These are phyloP conservation scores for Buceros bicornis DNA, from an alignment of 2,797 vertebrate genomes.

Conservation along the genomic window DNA sequence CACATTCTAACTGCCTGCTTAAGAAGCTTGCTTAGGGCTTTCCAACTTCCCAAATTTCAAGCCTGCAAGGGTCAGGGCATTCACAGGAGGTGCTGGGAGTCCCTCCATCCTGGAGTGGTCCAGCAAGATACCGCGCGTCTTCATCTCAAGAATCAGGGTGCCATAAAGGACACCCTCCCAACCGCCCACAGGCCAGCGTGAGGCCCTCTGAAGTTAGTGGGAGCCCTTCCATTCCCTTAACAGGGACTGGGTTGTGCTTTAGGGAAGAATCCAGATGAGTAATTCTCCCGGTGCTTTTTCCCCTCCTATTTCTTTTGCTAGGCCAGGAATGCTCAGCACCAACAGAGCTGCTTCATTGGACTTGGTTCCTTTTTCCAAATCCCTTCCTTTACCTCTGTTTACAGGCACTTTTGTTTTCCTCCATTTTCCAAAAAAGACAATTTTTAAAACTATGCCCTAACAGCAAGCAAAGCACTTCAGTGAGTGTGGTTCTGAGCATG, in stretches of 20 bases:
- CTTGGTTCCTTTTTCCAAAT: not conserved
- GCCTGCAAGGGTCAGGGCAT: not conserved
- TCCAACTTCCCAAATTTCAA: not conserved
- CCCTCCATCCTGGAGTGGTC: not conserved
- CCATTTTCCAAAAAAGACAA: not conserved
- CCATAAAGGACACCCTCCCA: not conserved
- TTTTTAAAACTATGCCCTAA: not conserved
- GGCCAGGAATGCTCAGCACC: not conserved
- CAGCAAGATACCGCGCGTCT: not conserved
- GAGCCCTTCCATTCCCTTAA: not conserved
- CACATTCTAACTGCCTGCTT: not conserved
- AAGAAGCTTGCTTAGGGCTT: not conserved
- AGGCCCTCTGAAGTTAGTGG: not conserved
- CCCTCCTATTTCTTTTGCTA: not conserved
- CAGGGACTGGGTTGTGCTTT: not conserved
- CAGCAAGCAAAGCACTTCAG: not conserved
- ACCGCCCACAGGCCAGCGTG: not conserved
- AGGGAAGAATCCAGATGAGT: not conserved
- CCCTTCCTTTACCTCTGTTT: not conserved
- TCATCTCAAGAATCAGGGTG: not conserved
- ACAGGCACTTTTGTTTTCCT: not conserved
- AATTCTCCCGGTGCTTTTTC: not conserved
- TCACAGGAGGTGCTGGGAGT: not conserved
- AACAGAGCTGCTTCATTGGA: not conserved
- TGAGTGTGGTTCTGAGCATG: not conserved